These are phyloP conservation scores for Meriones psammophilus DNA, from an alignment of 2,797 vertebrate genomes.

Conservation along the genomic window DNA sequence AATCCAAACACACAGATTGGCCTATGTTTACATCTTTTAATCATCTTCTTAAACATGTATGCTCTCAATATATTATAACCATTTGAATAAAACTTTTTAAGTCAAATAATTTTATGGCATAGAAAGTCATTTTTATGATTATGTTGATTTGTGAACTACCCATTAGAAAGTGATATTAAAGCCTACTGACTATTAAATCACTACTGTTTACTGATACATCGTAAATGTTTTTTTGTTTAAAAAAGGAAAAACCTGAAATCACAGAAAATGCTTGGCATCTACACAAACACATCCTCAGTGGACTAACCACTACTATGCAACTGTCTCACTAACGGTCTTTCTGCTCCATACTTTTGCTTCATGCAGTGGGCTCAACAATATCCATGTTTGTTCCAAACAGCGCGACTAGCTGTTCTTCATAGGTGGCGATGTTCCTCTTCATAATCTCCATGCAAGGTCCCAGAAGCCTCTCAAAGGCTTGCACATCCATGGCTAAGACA, in stretches of 20 bases:
- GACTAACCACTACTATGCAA: constrained; percentile 91
- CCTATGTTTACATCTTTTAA: constrained; percentile 85
- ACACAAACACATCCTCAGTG: constrained; percentile 90
- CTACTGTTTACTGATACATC: constrained; percentile 84
- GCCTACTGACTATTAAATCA: constrained; percentile 83
- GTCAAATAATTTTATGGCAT: constrained; percentile 84
- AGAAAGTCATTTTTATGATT: constrained; percentile 82
- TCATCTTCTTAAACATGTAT: constrained; percentile 86
- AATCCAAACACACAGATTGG: constrained; percentile 80
- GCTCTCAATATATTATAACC: constrained; percentile 87
- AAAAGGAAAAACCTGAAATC: constrained; percentile 83
- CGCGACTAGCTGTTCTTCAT: constrained; percentile 97
- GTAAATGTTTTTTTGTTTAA: constrained; percentile 79
- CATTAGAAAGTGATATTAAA: constrained; percentile 85
- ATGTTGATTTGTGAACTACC: constrained; percentile 79
- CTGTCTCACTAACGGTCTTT: constrained; percentile 88
- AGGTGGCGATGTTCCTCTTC: constrained; percentile 99
- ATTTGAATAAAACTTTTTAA: constrained; percentile 87
- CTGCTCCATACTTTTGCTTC: constrained; percentile 88
- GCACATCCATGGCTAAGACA: constrained; percentile 95
- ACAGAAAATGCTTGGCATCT: constrained; percentile 92
- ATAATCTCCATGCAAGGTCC: constrained; percentile 99
- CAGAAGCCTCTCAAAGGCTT: constrained; percentile 98
- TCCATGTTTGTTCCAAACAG: constrained; percentile 98
- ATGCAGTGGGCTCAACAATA: constrained; percentile 95